phyloP scores from a whole-genome alignment of 2,888 invertebrate species.

The Pecten maximus region DNA sequence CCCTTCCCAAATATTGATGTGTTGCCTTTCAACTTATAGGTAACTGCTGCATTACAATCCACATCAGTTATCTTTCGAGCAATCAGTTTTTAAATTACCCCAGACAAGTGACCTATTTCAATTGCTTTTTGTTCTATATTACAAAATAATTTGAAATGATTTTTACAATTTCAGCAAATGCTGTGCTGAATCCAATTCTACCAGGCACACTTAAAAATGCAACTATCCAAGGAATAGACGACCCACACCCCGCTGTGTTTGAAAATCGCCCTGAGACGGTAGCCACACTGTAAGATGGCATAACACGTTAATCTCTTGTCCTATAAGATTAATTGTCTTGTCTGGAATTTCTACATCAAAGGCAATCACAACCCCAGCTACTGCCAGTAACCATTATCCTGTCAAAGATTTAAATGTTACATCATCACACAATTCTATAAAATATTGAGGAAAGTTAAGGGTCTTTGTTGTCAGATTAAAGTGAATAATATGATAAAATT shows the following conservation, averaged over 20 bases:
- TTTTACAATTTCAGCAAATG: not conserved
- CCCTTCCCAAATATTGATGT: too few relatives aligned
- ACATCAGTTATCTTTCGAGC: too few relatives aligned
- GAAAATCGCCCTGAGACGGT: not conserved
- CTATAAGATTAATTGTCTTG: not conserved
- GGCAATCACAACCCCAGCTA: not conserved
- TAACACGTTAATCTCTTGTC: not conserved
- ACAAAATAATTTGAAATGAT: not conserved
- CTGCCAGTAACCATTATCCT: not conserved
- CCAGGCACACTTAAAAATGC: not conserved
- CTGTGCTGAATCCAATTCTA: not conserved
- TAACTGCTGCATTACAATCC: too few relatives aligned
- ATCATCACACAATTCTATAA: not conserved
- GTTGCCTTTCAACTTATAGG: too few relatives aligned
- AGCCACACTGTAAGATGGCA: not conserved
- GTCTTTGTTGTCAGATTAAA: not conserved
- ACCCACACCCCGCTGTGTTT: not conserved
- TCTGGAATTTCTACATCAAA: constrained; percentile 13
- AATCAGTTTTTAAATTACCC: too few relatives aligned
- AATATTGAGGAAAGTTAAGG: not conserved
- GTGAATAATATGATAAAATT: too few relatives aligned
- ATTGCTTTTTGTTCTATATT: too few relatives aligned
- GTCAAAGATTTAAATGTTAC: not conserved
- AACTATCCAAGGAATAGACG: not conserved
- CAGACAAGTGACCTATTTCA: too few relatives aligned